Percentiles rank a stretch among this genome's conserved stretches.
Conservation (phyloP, 2,113 vertebrate species). For the Lipotes vexillifer region DNA sequence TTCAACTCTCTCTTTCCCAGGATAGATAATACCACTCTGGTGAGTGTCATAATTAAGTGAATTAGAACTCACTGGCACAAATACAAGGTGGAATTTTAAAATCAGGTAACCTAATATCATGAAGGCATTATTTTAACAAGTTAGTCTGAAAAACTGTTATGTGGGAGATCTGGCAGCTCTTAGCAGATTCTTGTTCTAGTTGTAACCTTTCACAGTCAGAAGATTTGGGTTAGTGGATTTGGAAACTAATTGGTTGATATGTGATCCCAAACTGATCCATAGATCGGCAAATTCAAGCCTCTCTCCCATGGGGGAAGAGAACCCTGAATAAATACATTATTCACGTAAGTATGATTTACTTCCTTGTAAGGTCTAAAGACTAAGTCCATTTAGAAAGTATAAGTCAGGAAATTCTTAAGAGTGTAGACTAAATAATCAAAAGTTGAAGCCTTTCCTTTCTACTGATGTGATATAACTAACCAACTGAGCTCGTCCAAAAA, state of each 20-base stretch:
- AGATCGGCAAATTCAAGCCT: conserved; percentile 35
- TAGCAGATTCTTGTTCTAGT: not conserved
- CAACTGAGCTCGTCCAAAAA: conserved; percentile 40
- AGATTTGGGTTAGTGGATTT: conserved; percentile 20
- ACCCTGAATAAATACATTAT: conserved; percentile 48
- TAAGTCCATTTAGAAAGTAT: conserved; percentile 58
- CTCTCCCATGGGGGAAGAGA: not conserved
- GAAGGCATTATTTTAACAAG: conserved; percentile 22
- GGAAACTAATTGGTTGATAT: not conserved
- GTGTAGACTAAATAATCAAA: conserved; percentile 59
- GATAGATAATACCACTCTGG: not conserved
- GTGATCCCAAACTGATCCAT: conserved; percentile 29
- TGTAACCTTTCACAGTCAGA: conserved; percentile 24
- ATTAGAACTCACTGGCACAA: not conserved
- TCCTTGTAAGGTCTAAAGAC: conserved; percentile 53
- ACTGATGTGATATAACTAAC: conserved; percentile 49
- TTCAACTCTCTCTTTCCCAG: not conserved
- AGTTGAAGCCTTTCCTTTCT: conserved; percentile 46
- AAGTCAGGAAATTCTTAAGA: conserved; percentile 61
- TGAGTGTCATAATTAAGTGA: not conserved
- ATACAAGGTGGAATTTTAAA: not conserved
- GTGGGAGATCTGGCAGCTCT: not conserved
- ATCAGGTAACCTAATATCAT: not conserved
- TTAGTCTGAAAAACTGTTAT: not conserved
- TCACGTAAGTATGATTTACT: conserved; percentile 49